phyloP scores from a whole-genome alignment of 2,888 invertebrate species.

The Conistra vaccinii region DNA sequence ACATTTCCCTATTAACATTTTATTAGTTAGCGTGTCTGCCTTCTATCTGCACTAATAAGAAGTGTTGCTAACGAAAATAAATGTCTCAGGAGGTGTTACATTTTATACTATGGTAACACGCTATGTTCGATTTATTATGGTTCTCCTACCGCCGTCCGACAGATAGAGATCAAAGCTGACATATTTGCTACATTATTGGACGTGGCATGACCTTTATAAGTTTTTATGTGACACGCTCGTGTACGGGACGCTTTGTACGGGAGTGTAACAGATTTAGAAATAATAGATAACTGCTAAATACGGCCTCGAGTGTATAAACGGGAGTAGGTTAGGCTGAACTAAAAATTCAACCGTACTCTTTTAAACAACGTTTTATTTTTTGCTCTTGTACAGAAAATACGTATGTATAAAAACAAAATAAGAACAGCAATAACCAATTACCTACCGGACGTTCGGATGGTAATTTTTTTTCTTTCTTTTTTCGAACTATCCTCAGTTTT shows the following conservation, averaged over 20 bases:
- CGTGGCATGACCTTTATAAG: slow-evolving; percentile 25
- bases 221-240: slow-evolving; percentile 27
- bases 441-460: slow-evolving; percentile 5
- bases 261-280: slow-evolving; percentile 3
- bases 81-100: slow-evolving; percentile 84
- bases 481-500: slow-evolving; percentile 22
- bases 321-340: neutral
- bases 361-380: neutral
- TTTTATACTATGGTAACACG: slow-evolving; percentile 87
- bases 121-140: slow-evolving; percentile 76
- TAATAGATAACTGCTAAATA: neutral
- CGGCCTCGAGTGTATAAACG: neutral
- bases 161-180: slow-evolving; percentile 59
- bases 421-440: slow-evolving; percentile 20
- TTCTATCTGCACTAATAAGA: slow-evolving; percentile 84
- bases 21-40: slow-evolving; percentile 83
- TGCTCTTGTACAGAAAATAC: neutral
- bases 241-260: too few species aligned
- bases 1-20: slow-evolving; percentile 82
- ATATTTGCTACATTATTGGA: slow-evolving; percentile 47
- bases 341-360: neutral
- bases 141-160: slow-evolving; percentile 39
- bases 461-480: slow-evolving; percentile 6
- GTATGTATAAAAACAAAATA: neutral
- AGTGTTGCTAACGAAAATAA: slow-evolving; percentile 85